Evolutionary conservation across 1,140 invertebrate species (phyloP), one percentile per base, ranked within the genome.

Genomic region (Cydia strobilella): DNA sequence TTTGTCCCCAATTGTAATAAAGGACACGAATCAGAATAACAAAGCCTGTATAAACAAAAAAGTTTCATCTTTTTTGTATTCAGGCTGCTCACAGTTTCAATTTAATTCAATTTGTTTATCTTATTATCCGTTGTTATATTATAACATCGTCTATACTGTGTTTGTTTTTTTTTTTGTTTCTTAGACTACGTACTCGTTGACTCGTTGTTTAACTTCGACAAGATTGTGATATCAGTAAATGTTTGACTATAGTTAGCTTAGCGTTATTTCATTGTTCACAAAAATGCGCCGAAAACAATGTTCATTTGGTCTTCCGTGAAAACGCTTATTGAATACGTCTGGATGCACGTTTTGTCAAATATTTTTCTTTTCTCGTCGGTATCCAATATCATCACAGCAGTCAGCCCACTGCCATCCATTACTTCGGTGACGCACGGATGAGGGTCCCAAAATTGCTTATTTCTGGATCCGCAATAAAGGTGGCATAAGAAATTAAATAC

Each of bases 361-460:
- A 69, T 69, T 69, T 69, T 69, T n/a, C 35, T 69, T 69, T 69
- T 69, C 63, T 69, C 65, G 27, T 2, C 74, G 63, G 74, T 75
- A 59, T 79, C 77, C 75, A 81, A 81, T 81, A 81, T 81, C 76
- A 81, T 74, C 75, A 23, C 54, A 59, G 76, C 75, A 75, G 66
- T 72, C 59, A 66, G 62, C 35, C 59, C 62, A 65, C 51, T 75
- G 76, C 76, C 78, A 79, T 81, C 80, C 80, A 81, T 81, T 81
- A 81, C 78, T 74, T 39, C 23, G 73, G 78, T 82, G 80, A 82
- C 80, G 76, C 72, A 74, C 74, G 75, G 74, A 74, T 76, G 78
- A 82, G 78, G 80, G 80, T 80, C 71, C 72, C 73, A 75, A 80
- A 82, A 81, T 79, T 81, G 80, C 75, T 74, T 74, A 74, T 74